Conservation (phyloP, 2,888 invertebrate genomes). For the Lissocephala sabroskyi region DNA sequence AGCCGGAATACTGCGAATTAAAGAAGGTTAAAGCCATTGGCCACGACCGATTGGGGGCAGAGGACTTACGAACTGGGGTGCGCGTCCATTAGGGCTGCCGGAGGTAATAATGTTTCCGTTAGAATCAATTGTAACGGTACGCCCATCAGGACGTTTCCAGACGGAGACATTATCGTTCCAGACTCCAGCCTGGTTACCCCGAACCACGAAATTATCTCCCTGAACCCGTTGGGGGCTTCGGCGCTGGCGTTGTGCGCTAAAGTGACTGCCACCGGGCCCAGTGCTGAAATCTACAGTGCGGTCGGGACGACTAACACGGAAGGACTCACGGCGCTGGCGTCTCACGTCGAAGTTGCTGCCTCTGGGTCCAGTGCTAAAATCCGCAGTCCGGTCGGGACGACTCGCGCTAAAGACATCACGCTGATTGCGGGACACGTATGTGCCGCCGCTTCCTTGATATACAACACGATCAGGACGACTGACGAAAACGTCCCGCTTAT, state of each 20-base stretch:
- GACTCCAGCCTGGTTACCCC: slow-evolving; percentile 35
- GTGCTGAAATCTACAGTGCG: slow-evolving; percentile 25
- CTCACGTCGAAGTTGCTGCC: neutral
- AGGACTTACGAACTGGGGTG: slow-evolving; percentile 28
- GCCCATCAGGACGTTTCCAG: slow-evolving; percentile 42
- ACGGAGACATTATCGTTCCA: slow-evolving; percentile 27
- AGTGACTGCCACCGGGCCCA: slow-evolving; percentile 11
- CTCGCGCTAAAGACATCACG: slow-evolving; percentile 20
- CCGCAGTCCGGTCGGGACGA: slow-evolving; percentile 21
- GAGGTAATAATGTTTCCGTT: slow-evolving; percentile 35
- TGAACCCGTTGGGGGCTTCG: no score
- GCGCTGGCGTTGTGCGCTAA: slow-evolving; percentile 10
- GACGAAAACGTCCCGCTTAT: neutral
- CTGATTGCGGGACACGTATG: slow-evolving; percentile 4
- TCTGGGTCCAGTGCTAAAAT: neutral
- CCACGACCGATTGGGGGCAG: no score
- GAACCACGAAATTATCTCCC: slow-evolving; percentile 42
- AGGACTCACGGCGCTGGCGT: neutral
- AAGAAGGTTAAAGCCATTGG: no score
- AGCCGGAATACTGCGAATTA: no score
- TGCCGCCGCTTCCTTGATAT: neutral
- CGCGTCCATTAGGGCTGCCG: slow-evolving; percentile 34
- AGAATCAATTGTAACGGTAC: slow-evolving; percentile 30
- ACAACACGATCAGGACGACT: neutral
- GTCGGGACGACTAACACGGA: neutral